These are phyloP conservation scores for Lemur catta DNA, from an alignment of 2,797 vertebrate genomes.

Conservation along the genomic window DNA sequence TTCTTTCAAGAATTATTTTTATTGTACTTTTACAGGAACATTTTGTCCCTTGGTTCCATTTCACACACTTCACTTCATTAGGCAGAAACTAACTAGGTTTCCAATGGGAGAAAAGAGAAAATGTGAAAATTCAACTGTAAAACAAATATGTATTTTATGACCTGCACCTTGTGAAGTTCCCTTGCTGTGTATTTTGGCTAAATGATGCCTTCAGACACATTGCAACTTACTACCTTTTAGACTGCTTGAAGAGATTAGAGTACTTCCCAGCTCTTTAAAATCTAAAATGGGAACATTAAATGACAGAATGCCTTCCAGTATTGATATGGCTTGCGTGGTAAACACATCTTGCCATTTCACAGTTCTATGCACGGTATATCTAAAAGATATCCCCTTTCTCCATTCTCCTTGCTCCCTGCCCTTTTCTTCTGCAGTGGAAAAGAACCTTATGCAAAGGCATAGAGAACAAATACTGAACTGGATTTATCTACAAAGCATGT, in stretches of 20 bases:
- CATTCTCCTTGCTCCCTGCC: neutral
- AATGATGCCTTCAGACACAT: constrained; percentile 18
- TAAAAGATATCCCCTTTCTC: constrained; percentile 15
- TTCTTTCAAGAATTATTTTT: constrained; percentile 60
- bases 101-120: neutral
- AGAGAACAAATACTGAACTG: constrained; percentile 68
- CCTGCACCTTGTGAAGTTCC: constrained; percentile 18
- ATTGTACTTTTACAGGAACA: constrained; percentile 1
- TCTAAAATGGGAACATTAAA: constrained; percentile 50
- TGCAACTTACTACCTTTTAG: constrained; percentile 45
- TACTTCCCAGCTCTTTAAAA: constrained; percentile 61
- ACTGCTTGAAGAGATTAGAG: neutral
- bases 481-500: constrained; percentile 79
- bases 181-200: constrained; percentile 34
- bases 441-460: constrained; percentile 61
- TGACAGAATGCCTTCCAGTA: constrained; percentile 48
- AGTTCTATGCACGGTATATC: constrained; percentile 38
- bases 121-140: constrained; percentile 51
- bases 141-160: constrained; percentile 43
- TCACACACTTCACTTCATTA: constrained; percentile 55
- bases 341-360: constrained; percentile 62
- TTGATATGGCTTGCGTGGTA: constrained; percentile 47
- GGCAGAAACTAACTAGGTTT: constrained; percentile 51
- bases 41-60: constrained; percentile 50
- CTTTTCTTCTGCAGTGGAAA: constrained; percentile 58